phyloP scores from a whole-genome alignment of 2,797 vertebrate species.

The Myotis myotis region DNA sequence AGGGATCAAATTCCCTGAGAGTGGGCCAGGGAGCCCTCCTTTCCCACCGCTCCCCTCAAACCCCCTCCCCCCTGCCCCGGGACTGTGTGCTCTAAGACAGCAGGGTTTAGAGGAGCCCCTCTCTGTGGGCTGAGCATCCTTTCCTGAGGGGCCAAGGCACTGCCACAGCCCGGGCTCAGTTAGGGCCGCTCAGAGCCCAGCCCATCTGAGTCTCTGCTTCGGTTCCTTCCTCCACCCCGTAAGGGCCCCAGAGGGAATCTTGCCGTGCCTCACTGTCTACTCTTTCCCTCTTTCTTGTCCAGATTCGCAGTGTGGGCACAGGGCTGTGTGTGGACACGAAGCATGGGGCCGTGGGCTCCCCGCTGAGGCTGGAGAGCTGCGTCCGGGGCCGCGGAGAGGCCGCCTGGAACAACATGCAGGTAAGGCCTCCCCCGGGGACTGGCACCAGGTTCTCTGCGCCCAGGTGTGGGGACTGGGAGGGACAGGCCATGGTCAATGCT shows the following conservation, averaged over 20 bases:
- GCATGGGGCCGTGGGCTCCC: slow-evolving; percentile 91
- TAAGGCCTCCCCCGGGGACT: slow-evolving; percentile 54
- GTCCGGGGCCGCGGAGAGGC: slow-evolving; percentile 90
- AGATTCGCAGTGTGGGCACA: slow-evolving; percentile 91
- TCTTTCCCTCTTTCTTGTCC: slow-evolving; percentile 47
- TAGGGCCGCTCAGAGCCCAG: background rate
- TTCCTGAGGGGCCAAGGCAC: background rate
- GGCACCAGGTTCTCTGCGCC: background rate
- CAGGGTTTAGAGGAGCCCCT: no score
- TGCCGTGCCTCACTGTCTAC: background rate
- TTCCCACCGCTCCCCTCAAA: no score
- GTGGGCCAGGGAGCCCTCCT: background rate
- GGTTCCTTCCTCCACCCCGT: background rate
- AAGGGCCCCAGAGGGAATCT: background rate
- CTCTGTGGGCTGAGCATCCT: background rate
- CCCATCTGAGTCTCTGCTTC: background rate
- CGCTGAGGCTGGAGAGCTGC: slow-evolving; percentile 91
- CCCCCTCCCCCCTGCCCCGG: rapidly evolving
- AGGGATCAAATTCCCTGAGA: background rate
- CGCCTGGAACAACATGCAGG: slow-evolving; percentile 95
- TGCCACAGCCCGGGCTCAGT: no score
- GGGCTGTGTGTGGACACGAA: slow-evolving; percentile 93
- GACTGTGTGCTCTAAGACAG: background rate
- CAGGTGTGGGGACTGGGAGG: background rate
- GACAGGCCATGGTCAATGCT: background rate